These are phyloP conservation scores for Merodon equestris DNA, from an alignment of 2,888 invertebrate genomes.

Conservation along the genomic window DNA sequence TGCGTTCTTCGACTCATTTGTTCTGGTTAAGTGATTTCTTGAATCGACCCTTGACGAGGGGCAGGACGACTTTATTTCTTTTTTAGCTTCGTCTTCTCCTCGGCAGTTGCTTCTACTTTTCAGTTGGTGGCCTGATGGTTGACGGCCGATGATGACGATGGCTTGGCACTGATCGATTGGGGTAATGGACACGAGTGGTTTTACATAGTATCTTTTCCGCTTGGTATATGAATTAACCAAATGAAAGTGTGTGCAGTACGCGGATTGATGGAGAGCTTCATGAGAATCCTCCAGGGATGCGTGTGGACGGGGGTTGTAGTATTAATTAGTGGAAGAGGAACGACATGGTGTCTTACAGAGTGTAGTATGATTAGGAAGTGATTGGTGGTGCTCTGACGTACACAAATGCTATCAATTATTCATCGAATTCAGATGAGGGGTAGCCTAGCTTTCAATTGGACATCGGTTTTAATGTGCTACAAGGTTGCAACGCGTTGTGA, in stretches of 20 bases:
- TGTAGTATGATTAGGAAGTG: conserved; percentile 61
- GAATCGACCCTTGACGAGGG: conserved; percentile 29
- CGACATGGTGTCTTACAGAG: conserved; percentile 55
- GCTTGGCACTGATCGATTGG: conserved; percentile 59
- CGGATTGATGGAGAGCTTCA: background rate
- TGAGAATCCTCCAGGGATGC: conserved; percentile 25
- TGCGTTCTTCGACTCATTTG: conserved; percentile 45
- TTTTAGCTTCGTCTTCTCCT: conserved; percentile 10
- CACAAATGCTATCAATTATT: conserved; percentile 57
- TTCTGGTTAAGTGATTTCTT: conserved; percentile 67
- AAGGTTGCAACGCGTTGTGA: conserved; percentile 7
- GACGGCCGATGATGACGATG: conserved; percentile 45
- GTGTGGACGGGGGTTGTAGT: conserved; percentile 5
- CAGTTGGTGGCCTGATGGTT: background rate
- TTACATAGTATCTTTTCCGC: background rate
- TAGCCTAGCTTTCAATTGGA: conserved; percentile 12
- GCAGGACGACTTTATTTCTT: too few relatives aligned
- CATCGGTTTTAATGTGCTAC: conserved; percentile 15
- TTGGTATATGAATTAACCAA: conserved; percentile 39
- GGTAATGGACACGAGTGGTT: conserved; percentile 17
- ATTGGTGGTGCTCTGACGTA: conserved; percentile 60
- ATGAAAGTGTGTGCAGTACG: conserved; percentile 5
- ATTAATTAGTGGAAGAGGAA: conserved; percentile 59
- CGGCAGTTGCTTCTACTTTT: too few relatives aligned
- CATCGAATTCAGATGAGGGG: conserved; percentile 6